Evolutionary conservation across 2,888 invertebrate species (phyloP).

Genomic region (Bellardia bayeri): DNA sequence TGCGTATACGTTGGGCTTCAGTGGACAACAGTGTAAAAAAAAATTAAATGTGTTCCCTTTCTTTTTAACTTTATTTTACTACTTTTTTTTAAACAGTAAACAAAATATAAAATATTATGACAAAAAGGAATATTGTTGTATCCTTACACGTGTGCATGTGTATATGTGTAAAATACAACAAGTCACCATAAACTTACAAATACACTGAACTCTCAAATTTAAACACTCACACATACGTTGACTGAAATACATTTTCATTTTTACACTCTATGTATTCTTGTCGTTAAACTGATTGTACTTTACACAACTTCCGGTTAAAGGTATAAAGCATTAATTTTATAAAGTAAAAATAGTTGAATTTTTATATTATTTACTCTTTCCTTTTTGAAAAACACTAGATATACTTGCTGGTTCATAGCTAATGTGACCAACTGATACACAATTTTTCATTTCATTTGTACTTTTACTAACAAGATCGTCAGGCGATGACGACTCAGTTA

Average conservation of each 20-base stretch:
- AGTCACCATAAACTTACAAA: conserved; percentile 32
- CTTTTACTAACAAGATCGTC: too few species aligned
- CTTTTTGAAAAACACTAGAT: conserved; percentile 2
- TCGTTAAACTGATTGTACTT: conserved; percentile 69
- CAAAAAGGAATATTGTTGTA: conserved; percentile 43
- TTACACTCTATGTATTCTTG: conserved; percentile 43
- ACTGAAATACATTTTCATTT: conserved; percentile 24
- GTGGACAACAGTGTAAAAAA: conserved; percentile 55
- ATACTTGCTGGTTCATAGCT: background rate
- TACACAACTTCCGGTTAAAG: conserved; percentile 67
- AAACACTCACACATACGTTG: background rate
- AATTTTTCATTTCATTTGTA: too few species aligned
- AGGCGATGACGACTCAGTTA: too few species aligned
- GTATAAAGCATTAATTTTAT: conserved; percentile 64
- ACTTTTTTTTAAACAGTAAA: conserved; percentile 30
- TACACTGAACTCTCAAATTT: background rate
- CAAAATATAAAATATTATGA: conserved; percentile 47
- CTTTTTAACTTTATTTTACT: conserved; percentile 22
- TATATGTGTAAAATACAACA: conserved; percentile 30
- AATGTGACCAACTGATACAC: background rate
- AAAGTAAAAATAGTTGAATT: conserved; percentile 59
- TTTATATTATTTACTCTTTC: conserved; percentile 43
- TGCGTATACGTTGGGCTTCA: conserved; percentile 52
- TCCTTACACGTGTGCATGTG: conserved; percentile 1
- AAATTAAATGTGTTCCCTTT: conserved; percentile 57